Base-by-base conservation (phyloP, 2,888 invertebrate genomes). In the Acrobasis repandana region DNA sequence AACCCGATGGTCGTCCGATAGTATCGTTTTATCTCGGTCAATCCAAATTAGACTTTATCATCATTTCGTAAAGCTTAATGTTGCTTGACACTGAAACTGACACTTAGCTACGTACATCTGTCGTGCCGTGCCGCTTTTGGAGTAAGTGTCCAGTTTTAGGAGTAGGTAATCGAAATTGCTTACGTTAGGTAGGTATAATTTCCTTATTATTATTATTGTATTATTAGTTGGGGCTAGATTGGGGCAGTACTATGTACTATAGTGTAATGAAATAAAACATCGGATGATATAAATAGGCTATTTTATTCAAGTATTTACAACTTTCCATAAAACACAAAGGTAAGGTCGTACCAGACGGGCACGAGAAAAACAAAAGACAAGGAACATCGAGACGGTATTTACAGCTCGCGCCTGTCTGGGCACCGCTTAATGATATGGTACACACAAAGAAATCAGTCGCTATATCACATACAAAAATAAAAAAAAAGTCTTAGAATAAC, bases 291-390 rank as follows among this genome's bases (percentile, higher is more conserved):
- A 72, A 75, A 75, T 74, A 78, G 73, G 74, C 76, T 75, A 80
- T 77, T 79, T 43, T 70, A 75, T 75, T 75, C 68, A 76, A 77
- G 63, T 83, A 86, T 87, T 82, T 86, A 87, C 87, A 88, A 78
- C 69, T 77, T 76, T 34, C 56, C 73, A 70, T 73, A 68, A 74
- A 66, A 74, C 51, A 68, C 60, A 71, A 63, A 66, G 63, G 70
- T 63, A 65, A 66, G 52, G 61, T 62, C 58, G 63, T 9, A 6
- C 16, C 51, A 10, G 56, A 38, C 56, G 16, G 49, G 56, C 57
- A 61, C 28, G 48, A 58, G 50, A 43, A 9, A 59, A 20, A 38
- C 54, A 64, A 58, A 66, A 68, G 71, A 67, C 66, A 62, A 72
- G 66, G 65, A 72, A 74, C 67, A 67, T 56, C 60, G 66, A 61